These are phyloP conservation scores for Adineta ricciae DNA, from an alignment of 2,888 invertebrate genomes.

Conservation along the genomic window DNA sequence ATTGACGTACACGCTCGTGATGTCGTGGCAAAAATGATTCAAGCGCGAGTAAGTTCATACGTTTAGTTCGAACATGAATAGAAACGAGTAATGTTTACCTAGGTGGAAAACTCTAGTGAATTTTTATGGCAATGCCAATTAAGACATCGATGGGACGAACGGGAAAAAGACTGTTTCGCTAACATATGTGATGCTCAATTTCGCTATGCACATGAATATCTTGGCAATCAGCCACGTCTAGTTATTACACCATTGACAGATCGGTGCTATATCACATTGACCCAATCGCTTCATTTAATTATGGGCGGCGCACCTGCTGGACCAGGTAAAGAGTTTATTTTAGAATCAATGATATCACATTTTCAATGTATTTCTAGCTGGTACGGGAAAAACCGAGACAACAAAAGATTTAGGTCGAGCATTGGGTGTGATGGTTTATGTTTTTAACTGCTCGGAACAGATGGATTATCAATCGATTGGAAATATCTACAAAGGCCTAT, in stretches of 20 bases:
- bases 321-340: constrained; percentile 50
- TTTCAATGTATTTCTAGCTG: background rate
- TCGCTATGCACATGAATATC: constrained; percentile 81
- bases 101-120: constrained; percentile 66
- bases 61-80: background rate
- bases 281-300: constrained; percentile 80
- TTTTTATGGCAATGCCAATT: constrained; percentile 86
- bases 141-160: constrained; percentile 80
- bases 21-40: constrained; percentile 81
- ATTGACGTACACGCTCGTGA: constrained; percentile 75
- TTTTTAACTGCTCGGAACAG: constrained; percentile 92
- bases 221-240: constrained; percentile 84
- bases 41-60: constrained; percentile 43
- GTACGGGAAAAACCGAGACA: constrained; percentile 88
- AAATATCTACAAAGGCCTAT: constrained; percentile 59
- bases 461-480: constrained; percentile 73
- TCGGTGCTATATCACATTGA: constrained; percentile 84
- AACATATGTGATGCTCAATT: constrained; percentile 96
- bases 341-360: background rate
- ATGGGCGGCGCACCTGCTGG: constrained; percentile 95
- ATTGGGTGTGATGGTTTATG: constrained; percentile 90
- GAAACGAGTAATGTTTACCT: background rate
- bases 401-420: constrained; percentile 91
- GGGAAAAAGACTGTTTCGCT: constrained; percentile 78
- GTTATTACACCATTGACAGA: constrained; percentile 90